These are phyloP conservation scores for Oncorhynchus masou DNA, from an alignment of 2,113 vertebrate species.

Conservation along the genomic window DNA sequence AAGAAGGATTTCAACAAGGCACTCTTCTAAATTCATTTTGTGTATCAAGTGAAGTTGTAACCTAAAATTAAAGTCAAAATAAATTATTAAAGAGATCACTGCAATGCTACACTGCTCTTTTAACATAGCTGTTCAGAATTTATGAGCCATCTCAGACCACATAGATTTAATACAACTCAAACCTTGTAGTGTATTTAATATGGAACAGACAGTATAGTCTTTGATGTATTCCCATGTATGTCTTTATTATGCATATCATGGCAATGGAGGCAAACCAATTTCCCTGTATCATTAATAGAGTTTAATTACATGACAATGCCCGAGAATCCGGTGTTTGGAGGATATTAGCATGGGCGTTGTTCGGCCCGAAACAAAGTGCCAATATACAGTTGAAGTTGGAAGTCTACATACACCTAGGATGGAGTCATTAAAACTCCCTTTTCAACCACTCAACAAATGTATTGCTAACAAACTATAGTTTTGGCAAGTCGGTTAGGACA, in stretches of 20 bases:
- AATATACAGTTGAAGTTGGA: no score
- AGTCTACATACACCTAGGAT: no score
- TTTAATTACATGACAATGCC: constrained; percentile 7
- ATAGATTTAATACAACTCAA: no score
- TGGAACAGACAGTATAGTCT: neutral
- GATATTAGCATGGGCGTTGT: no score
- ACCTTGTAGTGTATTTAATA: neutral
- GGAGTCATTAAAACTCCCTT: no score
- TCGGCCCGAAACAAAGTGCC: no score
- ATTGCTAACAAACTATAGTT: no score
- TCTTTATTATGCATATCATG: neutral
- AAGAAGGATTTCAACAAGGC: constrained; percentile 32
- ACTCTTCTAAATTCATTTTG: constrained; percentile 26
- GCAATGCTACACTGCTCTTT: constrained; percentile 24
- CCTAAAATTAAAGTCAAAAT: constrained; percentile 41
- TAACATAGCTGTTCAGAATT: neutral
- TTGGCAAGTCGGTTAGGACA: no score
- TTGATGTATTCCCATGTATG: neutral
- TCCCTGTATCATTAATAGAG: constrained; percentile 24
- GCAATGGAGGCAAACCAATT: constrained; percentile 14
- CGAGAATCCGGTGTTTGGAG: no score
- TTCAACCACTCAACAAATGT: no score
- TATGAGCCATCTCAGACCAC: constrained; percentile 14
- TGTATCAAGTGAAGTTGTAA: constrained; percentile 43
- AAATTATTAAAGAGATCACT: constrained; percentile 52